Evolutionary conservation across 2,888 invertebrate genomes (phyloP), one percentile per base, ranked within the genome.

Genomic region (Chymomyza amoena): DNA sequence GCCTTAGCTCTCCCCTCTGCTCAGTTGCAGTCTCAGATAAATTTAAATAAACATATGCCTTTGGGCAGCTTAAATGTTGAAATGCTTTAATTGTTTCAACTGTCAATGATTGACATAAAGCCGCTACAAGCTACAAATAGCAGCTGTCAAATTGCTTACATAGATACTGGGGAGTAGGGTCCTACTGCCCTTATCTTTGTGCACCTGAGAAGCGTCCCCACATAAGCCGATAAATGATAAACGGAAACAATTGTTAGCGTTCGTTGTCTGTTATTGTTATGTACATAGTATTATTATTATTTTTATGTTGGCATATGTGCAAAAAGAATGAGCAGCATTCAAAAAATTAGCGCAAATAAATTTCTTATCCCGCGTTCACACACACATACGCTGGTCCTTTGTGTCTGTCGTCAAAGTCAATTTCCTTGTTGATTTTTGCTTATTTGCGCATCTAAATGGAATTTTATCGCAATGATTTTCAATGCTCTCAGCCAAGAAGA

Each of bases 391-490:
- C 25, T 54, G n/a, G 16, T 13, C 16, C 16, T 54, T 54, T 54
- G 72, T 68, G 65, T 65, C 64, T 70, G 78, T 82, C 85, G 79
- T 88, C 82, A 80, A 88, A 84, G 87, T 84, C 88, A 88, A 84
- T 84, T 88, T 88, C 68, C 78, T 74, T 88, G 87, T 84, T 88
- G 88, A 88, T 88, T 84, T 88, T 88, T 86, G 87, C 82, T 81
- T 84, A 84, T 84, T 88, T 84, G 87, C 82, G 76, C 84, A 82
- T 84, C 88, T 86, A 88, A 84, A 88, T 88, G 87, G 82, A 84
- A 88, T 84, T 84, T 84, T 86, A 86, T 86, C 87, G 88, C 87
- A 86, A 86, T 86, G 88, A 80, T 84, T 88, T 86, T 81, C 86
- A 83, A 80, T 87, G 87, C 79, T 73, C 18, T 54, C 54, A 18